A percentile compares a stretch with the other conserved stretches of the same genome.
Conservation (phyloP, 2,113 vertebrate species). For the Oreochromis aureus region DNA sequence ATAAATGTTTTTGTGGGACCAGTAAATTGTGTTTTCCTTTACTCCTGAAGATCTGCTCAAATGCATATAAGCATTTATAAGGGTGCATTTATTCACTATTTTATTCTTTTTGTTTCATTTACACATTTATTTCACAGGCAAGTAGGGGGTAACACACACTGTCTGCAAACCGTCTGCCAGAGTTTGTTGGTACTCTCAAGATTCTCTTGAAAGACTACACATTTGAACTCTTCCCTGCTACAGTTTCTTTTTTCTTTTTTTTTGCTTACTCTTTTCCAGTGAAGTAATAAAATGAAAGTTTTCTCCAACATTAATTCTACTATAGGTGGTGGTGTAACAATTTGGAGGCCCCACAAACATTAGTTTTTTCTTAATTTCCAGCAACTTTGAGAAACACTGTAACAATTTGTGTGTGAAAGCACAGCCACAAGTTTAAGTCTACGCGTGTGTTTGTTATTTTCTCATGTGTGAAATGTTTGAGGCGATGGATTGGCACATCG, state of each 20-base stretch:
- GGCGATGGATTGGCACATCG: not conserved
- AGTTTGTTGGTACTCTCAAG: not conserved
- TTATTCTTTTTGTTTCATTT: not conserved
- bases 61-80: not conserved
- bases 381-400: not conserved
- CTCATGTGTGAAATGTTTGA: not conserved
- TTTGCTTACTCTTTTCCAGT: not conserved
- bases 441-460: accelerated
- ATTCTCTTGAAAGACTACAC: not conserved
- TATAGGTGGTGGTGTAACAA: not conserved
- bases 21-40: not conserved
- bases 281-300: not conserved
- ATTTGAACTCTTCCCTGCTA: not conserved
- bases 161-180: not conserved
- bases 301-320: not conserved
- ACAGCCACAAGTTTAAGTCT: not conserved
- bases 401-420: not conserved
- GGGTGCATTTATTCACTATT: not conserved
- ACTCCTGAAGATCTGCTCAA: not conserved
- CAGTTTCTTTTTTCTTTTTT: not conserved
- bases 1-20: not conserved
- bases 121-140: not conserved
- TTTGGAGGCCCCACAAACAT: not conserved
- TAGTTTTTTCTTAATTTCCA: not conserved
- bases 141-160: not conserved